Base-by-base conservation (phyloP, 2,888 invertebrate genomes). In the Sarcophaga subvicina region DNA sequence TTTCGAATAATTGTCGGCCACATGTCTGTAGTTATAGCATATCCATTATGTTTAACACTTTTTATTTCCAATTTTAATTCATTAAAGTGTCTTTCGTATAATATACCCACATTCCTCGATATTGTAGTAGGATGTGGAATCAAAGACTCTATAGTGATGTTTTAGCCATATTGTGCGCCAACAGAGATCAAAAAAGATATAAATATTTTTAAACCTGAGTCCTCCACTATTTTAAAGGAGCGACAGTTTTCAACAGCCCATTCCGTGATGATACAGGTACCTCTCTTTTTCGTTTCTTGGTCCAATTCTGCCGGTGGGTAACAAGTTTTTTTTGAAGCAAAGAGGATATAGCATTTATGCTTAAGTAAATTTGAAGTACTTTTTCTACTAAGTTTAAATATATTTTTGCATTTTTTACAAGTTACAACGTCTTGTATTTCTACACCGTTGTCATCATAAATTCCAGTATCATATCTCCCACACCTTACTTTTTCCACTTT, bases 181-280 rank as follows among this genome's bases (percentile, higher is more conserved):
- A 77, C 25, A 25, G 25, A 25, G 25, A 25, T 25, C 25, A 25
- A 25, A 25, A 25, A 25, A 25, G 25, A 25, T 25, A 25, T 25
- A 25, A 25, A 25, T 25, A 66, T 77, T 54, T 63, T 83, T 76
- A 87, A 64, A 3, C 88, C 86, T 45, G 72, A 76, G 76, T 88
- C 86, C 17, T 64, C 78, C 12, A 88, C 80, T 10, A 83, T 82
- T 70, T 85, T 86, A 67, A 86, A 85, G 8, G 81, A 75, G 20
- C 86, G 78, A 73, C 86, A 87, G 73, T 87, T 73, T 80, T 76
- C 66, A n/a, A 84, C 59, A 22, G 73, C 67, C 80, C 82, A 87
- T 64, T 70, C 69, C 4, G 82, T 76, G 0, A 17, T 6, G n/a
- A 67, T 17, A 49, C 66, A 69, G 14, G 71, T 63, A 22, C 80